phyloP scores from a whole-genome alignment of 2,888 invertebrate genomes.

The Seira ritae region DNA sequence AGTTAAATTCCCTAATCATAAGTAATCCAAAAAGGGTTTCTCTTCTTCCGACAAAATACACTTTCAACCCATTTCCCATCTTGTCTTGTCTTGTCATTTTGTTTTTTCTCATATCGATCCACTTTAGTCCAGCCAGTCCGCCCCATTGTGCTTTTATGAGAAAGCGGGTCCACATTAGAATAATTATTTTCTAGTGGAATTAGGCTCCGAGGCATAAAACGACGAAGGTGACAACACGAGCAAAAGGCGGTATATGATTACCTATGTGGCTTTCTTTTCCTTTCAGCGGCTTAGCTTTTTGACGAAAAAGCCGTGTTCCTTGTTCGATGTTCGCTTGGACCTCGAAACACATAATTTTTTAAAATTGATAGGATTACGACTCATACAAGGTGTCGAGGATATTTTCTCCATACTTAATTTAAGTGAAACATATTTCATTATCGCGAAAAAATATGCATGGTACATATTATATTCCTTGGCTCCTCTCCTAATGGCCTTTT shows the following conservation, averaged over 20 bases:
- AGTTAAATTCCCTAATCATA: neutral
- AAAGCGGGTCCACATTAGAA: neutral
- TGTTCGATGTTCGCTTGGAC: too few relatives aligned
- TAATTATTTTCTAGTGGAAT: neutral
- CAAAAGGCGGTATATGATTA: slow-evolving; percentile 35
- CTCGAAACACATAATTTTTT: too few relatives aligned
- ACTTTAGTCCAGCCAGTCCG: slow-evolving; percentile 24
- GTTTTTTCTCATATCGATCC: slow-evolving; percentile 22
- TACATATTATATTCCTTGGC: neutral
- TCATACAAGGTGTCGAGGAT: too few relatives aligned
- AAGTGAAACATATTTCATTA: neutral
- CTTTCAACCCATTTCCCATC: neutral
- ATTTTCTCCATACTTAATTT: too few relatives aligned
- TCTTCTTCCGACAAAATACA: slow-evolving; percentile 38
- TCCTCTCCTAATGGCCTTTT: slow-evolving; percentile 8
- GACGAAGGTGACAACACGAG: slow-evolving; percentile 49
- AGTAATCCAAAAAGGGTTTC: slow-evolving; percentile 19
- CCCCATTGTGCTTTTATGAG: slow-evolving; percentile 16
- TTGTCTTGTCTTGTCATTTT: slow-evolving; percentile 11
- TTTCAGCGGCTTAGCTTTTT: too few relatives aligned
- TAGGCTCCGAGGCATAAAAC: neutral
- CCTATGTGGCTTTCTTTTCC: too few relatives aligned
- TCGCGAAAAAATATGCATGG: neutral
- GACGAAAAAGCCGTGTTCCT: too few relatives aligned
- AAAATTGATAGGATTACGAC: too few relatives aligned